Base-by-base conservation (phyloP, 2,888 invertebrate genomes). In the Esperia sulphurella region DNA sequence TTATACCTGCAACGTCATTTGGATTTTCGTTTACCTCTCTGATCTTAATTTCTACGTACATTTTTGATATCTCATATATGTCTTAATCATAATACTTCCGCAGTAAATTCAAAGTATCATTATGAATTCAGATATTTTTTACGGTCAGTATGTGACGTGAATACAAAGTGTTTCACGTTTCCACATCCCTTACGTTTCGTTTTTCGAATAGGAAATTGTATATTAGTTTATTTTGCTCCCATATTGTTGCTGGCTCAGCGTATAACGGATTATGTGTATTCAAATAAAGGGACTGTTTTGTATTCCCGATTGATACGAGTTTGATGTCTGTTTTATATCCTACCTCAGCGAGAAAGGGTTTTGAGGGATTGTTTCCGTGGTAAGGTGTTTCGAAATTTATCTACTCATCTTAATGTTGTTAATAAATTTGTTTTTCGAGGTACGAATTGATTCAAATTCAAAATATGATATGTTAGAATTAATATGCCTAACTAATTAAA, bases 41-140 rank as follows among this genome's bases (percentile, higher is more conserved):
- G 21, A 5, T 5, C 21, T 21, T 21, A 21, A 21, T 21, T 21
- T 5, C 21, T 21, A 21, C 5, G 5, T 21, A 21, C 21, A 21
- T 21, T 21, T 21, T 21, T 21, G 21, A 21, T 5, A 21, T 21
- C 2, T 21, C 21, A 21, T 21, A 21, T 5, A 5, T n/a, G n/a
- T n/a, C n/a, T n/a, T 30, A 30, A 30, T 10, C 8, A 31, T 4
- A 31, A 31, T 31, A 8, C 40, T 14, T 40, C 8, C 40, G n/a
- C 40, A 21, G 21, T 40, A 1, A 3, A 30, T 42, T 42, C 41
- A 30, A 33, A 45, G 51, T 43, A 52, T 60, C 63, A 63, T 70
- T 58, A 65, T 45, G 58, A 62, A 70, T 70, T 65, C 68, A 50
- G 61, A 64, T 64, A 63, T 58, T 58, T 62, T 58, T 41, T 41